A percentile compares a stretch with the other conserved stretches of the same genome.
phyloP scores from a whole-genome alignment of 2,888 invertebrate species.

The Phaonia tiefii region DNA sequence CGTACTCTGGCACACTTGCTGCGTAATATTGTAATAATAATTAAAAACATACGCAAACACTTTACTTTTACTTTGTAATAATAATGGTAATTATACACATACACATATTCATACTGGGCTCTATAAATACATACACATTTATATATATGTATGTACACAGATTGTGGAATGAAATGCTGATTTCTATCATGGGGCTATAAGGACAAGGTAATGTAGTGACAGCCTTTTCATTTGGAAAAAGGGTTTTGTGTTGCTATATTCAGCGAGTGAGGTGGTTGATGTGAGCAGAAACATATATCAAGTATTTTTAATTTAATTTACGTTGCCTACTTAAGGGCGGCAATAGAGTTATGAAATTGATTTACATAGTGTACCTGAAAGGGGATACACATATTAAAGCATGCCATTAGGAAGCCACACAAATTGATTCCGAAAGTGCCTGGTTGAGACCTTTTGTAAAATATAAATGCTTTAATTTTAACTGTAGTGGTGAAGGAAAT shows the following conservation, averaged over 20 bases:
- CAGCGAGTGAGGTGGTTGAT: neutral
- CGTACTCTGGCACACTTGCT: neutral
- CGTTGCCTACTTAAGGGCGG: neutral
- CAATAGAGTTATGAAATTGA: too few species aligned
- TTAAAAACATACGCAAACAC: slow-evolving; percentile 62
- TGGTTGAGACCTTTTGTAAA: too few species aligned
- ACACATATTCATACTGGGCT: too few species aligned
- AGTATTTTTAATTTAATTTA: slow-evolving; percentile 18
- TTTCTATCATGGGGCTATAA: neutral
- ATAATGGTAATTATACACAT: slow-evolving; percentile 26
- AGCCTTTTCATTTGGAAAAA: too few species aligned
- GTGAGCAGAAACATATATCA: slow-evolving; percentile 7
- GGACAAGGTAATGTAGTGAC: neutral
- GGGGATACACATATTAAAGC: too few species aligned
- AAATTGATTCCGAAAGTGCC: too few species aligned
- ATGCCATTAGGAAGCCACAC: too few species aligned
- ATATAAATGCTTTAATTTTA: too few species aligned
- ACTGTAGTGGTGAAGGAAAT: too few species aligned
- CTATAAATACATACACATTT: too few species aligned
- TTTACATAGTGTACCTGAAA: too few species aligned
- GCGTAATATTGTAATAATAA: slow-evolving; percentile 54
- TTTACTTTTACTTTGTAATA: slow-evolving; percentile 40
- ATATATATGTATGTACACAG: neutral
- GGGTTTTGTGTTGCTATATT: neutral
- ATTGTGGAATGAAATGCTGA: neutral